Percentiles rank a stretch among this genome's conserved stretches.
Evolutionary conservation across 2,797 vertebrate species (phyloP).

Genomic region (Prionace glauca): DNA sequence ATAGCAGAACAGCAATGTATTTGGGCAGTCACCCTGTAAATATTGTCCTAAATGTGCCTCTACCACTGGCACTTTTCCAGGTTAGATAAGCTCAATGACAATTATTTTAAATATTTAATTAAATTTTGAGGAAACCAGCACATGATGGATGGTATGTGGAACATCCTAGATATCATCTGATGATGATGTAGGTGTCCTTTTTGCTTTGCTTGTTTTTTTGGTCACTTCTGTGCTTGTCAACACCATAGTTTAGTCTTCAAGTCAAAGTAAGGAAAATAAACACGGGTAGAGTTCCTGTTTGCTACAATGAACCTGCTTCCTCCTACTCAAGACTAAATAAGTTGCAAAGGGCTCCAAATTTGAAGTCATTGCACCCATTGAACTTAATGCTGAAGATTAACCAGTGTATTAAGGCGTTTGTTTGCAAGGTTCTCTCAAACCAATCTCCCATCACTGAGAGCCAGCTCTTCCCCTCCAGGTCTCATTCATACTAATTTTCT

Average conservation of each 20-base stretch:
- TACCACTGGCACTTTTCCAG: neutral
- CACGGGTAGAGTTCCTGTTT: neutral
- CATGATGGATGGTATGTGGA: neutral
- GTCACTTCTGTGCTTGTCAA: neutral
- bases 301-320: neutral
- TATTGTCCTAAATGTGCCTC: neutral
- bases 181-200: neutral
- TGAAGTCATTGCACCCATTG: neutral
- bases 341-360: neutral
- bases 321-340: neutral
- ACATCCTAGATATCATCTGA: neutral
- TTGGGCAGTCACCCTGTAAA: neutral
- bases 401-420: neutral
- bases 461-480: neutral
- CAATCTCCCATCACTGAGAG: neutral
- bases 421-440: neutral
- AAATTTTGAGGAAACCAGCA: neutral
- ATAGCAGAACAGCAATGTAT: neutral
- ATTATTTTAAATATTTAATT: neutral
- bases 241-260: neutral
- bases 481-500: neutral
- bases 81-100: neutral
- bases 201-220: neutral
- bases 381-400: neutral
- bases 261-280: neutral